Conservation (phyloP, 2,888 invertebrate species). For the Anthophora plumipes region DNA sequence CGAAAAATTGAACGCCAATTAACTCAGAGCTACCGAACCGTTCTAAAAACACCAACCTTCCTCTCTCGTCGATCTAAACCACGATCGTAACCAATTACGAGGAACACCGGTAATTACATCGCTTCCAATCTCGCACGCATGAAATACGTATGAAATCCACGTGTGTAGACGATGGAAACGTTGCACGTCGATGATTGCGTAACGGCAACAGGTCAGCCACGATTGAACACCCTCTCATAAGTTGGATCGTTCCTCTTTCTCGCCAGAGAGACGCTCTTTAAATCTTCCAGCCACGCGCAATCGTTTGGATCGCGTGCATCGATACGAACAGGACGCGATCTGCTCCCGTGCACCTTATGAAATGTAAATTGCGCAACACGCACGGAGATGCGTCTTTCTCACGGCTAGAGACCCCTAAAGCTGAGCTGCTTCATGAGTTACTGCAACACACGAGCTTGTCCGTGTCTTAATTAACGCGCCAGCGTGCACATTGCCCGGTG, state of each 20-base stretch:
- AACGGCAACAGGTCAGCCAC: slow-evolving; percentile 51
- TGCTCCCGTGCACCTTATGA: slow-evolving; percentile 46
- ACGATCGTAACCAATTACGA: slow-evolving; percentile 29
- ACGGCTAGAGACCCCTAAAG: slow-evolving; percentile 34
- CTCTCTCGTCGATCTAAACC: slow-evolving; percentile 8
- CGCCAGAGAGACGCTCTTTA: slow-evolving; percentile 28
- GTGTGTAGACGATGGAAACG: slow-evolving; percentile 42
- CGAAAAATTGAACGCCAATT: too few relatives aligned
- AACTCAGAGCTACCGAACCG: background rate
- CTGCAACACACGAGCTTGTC: slow-evolving; percentile 16
- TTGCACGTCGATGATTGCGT: slow-evolving; percentile 63
- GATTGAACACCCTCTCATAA: slow-evolving; percentile 52
- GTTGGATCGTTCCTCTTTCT: slow-evolving; percentile 12
- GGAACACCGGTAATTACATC: slow-evolving; percentile 39
- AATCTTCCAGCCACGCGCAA: slow-evolving; percentile 47
- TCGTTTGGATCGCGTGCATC: slow-evolving; percentile 52
- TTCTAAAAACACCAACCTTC: background rate
- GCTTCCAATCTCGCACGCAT: background rate
- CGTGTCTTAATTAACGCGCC: slow-evolving; percentile 47
- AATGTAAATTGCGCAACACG: slow-evolving; percentile 55
- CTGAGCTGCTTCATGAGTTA: slow-evolving; percentile 12
- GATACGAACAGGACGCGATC: slow-evolving; percentile 10
- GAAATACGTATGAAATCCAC: slow-evolving; percentile 4
- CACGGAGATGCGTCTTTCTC: slow-evolving; percentile 49
- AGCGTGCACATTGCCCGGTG: background rate